Evolutionary conservation across 2,113 vertebrate species (phyloP).

Genomic region (Platichthys flesus): DNA sequence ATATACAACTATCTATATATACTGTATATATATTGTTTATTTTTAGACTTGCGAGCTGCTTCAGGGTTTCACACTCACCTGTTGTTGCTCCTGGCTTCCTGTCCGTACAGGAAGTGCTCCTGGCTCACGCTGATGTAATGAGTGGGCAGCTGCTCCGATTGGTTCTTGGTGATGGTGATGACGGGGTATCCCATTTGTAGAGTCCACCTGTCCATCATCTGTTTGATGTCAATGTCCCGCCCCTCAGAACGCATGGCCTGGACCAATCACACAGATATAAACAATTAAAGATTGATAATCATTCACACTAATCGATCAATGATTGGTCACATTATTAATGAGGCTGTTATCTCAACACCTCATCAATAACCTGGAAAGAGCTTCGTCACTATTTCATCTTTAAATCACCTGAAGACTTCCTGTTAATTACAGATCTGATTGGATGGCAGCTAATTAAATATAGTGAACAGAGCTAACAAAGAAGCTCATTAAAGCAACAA

Average conservation of each 20-base stretch:
- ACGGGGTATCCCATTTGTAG: conserved; percentile 99
- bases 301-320: background rate
- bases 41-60: too few relatives aligned
- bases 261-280: background rate
- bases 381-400: background rate
- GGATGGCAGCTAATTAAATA: background rate
- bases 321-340: background rate
- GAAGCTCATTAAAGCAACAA: conserved; percentile 3
- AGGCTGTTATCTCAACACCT: background rate
- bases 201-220: conserved; percentile 98
- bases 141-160: conserved; percentile 77
- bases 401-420: background rate
- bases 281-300: background rate
- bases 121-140: conserved; percentile 88
- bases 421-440: background rate
- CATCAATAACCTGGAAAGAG: background rate
- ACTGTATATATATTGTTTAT: too few relatives aligned
- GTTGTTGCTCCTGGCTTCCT: conserved; percentile 85
- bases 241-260: conserved; percentile 94
- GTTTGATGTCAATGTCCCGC: conserved; percentile 92
- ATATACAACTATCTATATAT: too few relatives aligned
- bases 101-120: conserved; percentile 94
- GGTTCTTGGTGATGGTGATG: conserved; percentile 92
- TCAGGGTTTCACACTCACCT: conserved; percentile 78
- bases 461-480: conserved; percentile 20